phyloP scores from a whole-genome alignment of 2,888 invertebrate species.

The Carpatolechia fugitivella region DNA sequence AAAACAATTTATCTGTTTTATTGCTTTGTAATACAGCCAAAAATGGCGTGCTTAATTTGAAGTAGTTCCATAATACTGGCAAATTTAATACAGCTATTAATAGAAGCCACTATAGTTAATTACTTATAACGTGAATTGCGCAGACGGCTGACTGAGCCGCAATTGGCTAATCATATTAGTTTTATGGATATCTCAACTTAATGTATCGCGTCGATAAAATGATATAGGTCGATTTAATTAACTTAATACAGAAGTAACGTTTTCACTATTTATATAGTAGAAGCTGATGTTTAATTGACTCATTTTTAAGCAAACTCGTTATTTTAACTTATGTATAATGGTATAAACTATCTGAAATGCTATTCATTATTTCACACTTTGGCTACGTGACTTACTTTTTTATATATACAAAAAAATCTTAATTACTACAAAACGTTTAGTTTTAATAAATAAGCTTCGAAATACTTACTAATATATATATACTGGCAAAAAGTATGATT shows the following conservation, averaged over 20 bases:
- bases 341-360: too few relatives aligned
- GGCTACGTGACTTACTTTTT: too few relatives aligned
- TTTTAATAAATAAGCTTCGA: too few relatives aligned
- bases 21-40: neutral
- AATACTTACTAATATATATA: too few relatives aligned
- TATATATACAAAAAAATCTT: too few relatives aligned
- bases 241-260: neutral
- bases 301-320: too few relatives aligned
- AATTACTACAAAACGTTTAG: too few relatives aligned
- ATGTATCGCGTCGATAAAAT: neutral
- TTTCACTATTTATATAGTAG: neutral
- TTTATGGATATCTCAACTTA: constrained; percentile 8
- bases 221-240: constrained; percentile 19
- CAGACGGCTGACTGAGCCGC: neutral
- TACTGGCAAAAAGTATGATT: neutral
- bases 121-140: constrained; percentile 34
- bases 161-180: constrained; percentile 4
- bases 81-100: constrained; percentile 59
- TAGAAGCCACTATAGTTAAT: constrained; percentile 55
- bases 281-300: too few relatives aligned
- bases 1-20: too few relatives aligned
- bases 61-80: constrained; percentile 31
- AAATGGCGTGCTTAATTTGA: constrained; percentile 11
- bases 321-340: too few relatives aligned
- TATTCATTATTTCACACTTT: too few relatives aligned